Evolutionary conservation across 2,113 vertebrate species (phyloP).

Genomic region (Chiloscyllium plagiosum): DNA sequence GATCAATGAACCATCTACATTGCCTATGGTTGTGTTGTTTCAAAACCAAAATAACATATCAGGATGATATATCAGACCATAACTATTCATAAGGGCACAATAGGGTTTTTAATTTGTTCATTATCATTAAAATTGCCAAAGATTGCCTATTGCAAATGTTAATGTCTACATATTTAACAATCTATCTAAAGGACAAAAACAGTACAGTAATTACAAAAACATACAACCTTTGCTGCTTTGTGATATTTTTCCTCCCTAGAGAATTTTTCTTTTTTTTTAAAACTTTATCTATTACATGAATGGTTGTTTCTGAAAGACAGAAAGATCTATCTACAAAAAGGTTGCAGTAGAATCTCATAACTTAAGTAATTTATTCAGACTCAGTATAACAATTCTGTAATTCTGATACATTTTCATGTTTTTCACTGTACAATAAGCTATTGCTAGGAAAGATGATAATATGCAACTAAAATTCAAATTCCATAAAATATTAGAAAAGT

Average conservation of each 20-base stretch:
- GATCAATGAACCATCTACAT: not conserved
- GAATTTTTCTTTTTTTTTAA: not conserved
- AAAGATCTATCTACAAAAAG: constrained; percentile 15
- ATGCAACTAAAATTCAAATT: constrained; percentile 3
- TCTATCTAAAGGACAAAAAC: not conserved
- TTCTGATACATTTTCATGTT: constrained; percentile 18
- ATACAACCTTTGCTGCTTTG: not conserved
- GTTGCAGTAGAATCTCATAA: not conserved
- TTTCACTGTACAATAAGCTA: constrained; percentile 15
- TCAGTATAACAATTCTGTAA: not conserved
- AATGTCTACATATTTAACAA: constrained; percentile 6
- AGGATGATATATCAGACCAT: not conserved
- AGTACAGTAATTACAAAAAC: constrained; percentile 28
- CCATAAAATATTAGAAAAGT: constrained; percentile 16
- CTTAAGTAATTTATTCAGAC: constrained; percentile 24
- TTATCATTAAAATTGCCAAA: not conserved
- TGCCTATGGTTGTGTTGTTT: not conserved
- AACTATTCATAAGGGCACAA: not conserved
- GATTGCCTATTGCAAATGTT: not conserved
- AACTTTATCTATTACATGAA: not conserved
- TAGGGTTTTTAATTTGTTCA: not conserved
- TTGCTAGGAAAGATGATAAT: constrained; percentile 22
- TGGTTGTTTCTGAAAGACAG: not conserved
- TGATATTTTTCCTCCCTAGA: not conserved
- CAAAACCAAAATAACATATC: not conserved